Conservation (phyloP, 2,888 invertebrate species). For the Taphrorychus bicolor region DNA sequence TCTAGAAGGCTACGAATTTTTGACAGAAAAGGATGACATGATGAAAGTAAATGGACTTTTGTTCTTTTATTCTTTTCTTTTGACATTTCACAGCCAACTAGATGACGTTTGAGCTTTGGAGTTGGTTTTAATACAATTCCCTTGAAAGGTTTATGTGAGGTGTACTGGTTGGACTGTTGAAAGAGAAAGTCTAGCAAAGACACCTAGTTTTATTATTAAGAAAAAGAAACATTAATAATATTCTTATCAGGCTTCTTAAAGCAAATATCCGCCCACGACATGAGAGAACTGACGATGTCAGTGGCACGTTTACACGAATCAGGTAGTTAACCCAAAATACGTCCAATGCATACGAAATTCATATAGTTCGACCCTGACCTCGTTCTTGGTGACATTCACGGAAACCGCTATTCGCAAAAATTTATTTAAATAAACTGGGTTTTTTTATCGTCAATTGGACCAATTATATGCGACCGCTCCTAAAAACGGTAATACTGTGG, state of each 20-base stretch:
- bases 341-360: conserved; percentile 24
- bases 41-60: no score
- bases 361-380: conserved; percentile 22
- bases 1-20: no score
- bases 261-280: not conserved
- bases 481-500: conserved; percentile 22
- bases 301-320: conserved; percentile 25
- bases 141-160: no score
- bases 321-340: conserved; percentile 35
- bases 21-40: no score
- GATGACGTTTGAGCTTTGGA: no score
- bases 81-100: no score
- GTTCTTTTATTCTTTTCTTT: no score
- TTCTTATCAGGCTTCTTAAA: not conserved
- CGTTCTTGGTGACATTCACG: conserved; percentile 23
- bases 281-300: not conserved
- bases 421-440: conserved; percentile 36
- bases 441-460: conserved; percentile 31
- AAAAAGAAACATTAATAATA: not conserved
- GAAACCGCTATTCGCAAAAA: conserved; percentile 34
- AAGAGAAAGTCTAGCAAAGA: no score
- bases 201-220: no score
- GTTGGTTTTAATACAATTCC: no score
- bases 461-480: conserved; percentile 37
- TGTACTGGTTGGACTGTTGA: no score